Evolutionary conservation across 2,888 invertebrate genomes (phyloP).

Genomic region (Hydropsyche betteni): DNA sequence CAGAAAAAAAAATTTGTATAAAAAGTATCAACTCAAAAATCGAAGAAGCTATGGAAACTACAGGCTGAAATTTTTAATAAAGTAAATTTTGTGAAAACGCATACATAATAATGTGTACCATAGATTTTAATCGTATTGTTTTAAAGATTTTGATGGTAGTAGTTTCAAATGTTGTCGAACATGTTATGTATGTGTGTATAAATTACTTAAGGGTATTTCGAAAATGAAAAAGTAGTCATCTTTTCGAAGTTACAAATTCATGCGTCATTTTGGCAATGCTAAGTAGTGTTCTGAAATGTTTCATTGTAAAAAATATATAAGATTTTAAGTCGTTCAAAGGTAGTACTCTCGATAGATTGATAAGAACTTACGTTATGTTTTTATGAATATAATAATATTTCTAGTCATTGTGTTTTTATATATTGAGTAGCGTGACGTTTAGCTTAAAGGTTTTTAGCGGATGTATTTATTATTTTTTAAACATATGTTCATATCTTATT

Average conservation of each 20-base stretch:
- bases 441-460: too few species aligned
- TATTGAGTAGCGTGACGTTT: too few species aligned
- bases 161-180: not conserved
- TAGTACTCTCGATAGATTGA: not conserved
- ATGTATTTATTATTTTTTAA: not conserved
- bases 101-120: not conserved
- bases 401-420: too few species aligned
- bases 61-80: not conserved
- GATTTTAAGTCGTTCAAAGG: not conserved
- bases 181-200: conserved; percentile 4
- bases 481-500: not conserved
- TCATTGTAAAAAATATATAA: too few species aligned
- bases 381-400: not conserved
- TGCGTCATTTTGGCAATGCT: too few species aligned
- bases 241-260: too few species aligned
- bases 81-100: not conserved
- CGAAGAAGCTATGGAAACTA: conserved; percentile 23
- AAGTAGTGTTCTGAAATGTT: too few species aligned
- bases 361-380: not conserved
- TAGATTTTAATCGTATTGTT: conserved; percentile 9
- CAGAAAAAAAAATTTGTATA: conserved; percentile 52
- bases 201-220: not conserved
- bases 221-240: not conserved
- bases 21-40: conserved; percentile 19
- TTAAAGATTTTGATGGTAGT: not conserved